These are phyloP conservation scores for Deilephila elpenor DNA, from an alignment of 2,888 invertebrate genomes.

Conservation along the genomic window DNA sequence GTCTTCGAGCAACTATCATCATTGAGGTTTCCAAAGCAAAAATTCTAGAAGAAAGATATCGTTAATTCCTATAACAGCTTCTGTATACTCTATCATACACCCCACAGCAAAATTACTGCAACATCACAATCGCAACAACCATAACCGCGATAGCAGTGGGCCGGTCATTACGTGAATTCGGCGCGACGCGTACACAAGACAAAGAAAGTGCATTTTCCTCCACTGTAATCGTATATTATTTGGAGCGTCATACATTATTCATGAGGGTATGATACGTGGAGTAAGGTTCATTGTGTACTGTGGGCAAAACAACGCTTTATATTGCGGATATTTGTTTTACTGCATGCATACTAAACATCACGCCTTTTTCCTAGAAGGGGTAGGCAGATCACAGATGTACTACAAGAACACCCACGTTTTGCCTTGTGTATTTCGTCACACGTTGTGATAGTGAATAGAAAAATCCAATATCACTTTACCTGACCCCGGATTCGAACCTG, in stretches of 20 bases:
- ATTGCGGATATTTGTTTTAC: neutral
- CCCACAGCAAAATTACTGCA: neutral
- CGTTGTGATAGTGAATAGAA: neutral
- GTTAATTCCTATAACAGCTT: no score
- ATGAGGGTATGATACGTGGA: conserved; percentile 78
- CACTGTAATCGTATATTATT: conserved; percentile 77
- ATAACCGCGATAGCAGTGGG: neutral
- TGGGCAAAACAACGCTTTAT: conserved; percentile 35
- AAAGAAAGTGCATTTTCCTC: conserved; percentile 82
- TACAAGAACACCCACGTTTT: no score
- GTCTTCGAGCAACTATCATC: no score
- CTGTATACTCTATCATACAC: neutral
- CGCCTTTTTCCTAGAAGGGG: no score
- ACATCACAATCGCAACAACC: neutral
- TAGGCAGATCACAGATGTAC: no score
- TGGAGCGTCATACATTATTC: conserved; percentile 80
- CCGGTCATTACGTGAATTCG: conserved; percentile 38
- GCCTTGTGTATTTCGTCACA: no score
- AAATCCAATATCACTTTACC: neutral
- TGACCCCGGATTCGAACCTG: neutral
- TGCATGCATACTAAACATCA: no score
- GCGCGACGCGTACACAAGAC: conserved; percentile 55
- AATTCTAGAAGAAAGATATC: no score
- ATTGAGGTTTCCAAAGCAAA: no score
- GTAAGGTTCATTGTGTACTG: conserved; percentile 72